These are phyloP conservation scores for Silurus meridionalis DNA, from an alignment of 2,113 vertebrate genomes.

Conservation along the genomic window DNA sequence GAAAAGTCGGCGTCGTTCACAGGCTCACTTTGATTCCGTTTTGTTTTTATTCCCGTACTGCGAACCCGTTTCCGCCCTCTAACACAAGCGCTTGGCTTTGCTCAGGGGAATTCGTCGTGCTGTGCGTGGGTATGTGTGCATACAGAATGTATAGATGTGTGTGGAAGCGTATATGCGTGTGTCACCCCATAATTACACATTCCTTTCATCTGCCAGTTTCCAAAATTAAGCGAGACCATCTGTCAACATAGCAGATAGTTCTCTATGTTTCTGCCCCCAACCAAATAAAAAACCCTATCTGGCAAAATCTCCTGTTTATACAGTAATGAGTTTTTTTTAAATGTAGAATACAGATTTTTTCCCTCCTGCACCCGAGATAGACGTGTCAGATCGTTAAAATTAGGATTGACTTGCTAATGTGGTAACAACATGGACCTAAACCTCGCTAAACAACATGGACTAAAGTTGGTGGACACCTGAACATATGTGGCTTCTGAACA, in stretches of 20 bases:
- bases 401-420: no score
- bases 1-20: not conserved
- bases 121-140: not conserved
- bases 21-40: not conserved
- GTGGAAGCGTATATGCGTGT: not conserved
- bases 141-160: not conserved
- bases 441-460: no score
- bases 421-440: no score
- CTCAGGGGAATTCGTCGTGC: not conserved
- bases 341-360: not conserved
- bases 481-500: no score
- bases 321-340: not conserved
- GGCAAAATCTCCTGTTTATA: not conserved
- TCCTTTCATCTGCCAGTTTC: slow-evolving; percentile 12
- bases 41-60: slow-evolving; percentile 4
- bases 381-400: no score
- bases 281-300: not conserved
- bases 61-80: not conserved
- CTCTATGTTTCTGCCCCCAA: not conserved
- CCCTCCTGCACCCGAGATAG: no score
- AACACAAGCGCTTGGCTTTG: not conserved
- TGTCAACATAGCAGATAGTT: not conserved
- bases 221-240: slow-evolving; percentile 19
- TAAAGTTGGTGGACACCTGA: no score
- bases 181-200: not conserved